Percentiles rank a stretch among this genome's conserved stretches.
Conservation (phyloP, 2,113 vertebrate species). For the Rattus norvegicus region DNA sequence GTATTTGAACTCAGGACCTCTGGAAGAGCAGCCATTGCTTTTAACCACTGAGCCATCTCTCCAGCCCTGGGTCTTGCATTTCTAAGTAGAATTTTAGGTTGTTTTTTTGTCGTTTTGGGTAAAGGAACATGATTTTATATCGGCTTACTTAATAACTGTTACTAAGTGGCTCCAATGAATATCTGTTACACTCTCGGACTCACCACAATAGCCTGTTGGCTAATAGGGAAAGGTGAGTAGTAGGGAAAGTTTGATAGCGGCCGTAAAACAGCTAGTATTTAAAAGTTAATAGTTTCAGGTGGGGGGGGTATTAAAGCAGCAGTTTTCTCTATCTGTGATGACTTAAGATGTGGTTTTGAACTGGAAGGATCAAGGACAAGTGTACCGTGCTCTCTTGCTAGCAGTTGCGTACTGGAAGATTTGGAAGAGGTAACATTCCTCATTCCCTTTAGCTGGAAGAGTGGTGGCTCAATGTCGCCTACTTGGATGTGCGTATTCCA, state of each 20-base stretch:
- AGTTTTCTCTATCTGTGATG: not conserved
- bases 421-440: slow-evolving; percentile 35
- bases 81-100: not conserved
- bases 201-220: not conserved
- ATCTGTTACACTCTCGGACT: not conserved
- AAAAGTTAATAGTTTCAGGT: not conserved
- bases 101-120: not conserved
- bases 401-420: not conserved
- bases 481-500: slow-evolving; percentile 93
- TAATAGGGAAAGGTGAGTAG: not conserved
- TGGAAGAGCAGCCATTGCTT: too few species aligned
- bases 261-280: slow-evolving; percentile 15
- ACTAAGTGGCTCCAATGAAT: not conserved
- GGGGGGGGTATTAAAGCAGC: not conserved
- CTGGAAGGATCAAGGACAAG: slow-evolving; percentile 18
- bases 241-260: not conserved
- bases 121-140: slow-evolving; percentile 7
- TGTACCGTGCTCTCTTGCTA: not conserved
- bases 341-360: not conserved
- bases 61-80: too few species aligned
- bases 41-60: too few species aligned
- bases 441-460: slow-evolving; percentile 93
- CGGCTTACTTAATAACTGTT: not conserved
- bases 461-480: slow-evolving; percentile 96
- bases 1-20: too few species aligned